phyloP scores from a whole-genome alignment of 2,888 invertebrate genomes.

The Sussaba pulchella region DNA sequence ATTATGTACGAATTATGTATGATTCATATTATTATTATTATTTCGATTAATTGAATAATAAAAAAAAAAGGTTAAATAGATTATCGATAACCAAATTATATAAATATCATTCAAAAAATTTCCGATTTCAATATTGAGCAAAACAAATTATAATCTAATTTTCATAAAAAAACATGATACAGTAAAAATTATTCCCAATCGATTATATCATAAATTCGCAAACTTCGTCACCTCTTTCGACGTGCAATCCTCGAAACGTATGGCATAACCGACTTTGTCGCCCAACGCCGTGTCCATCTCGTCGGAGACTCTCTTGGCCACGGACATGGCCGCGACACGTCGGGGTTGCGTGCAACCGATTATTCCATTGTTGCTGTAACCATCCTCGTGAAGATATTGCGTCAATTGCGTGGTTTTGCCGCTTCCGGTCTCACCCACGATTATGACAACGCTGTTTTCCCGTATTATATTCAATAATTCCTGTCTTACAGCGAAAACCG shows the following conservation, averaged over 20 bases:
- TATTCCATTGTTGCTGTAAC: conserved; percentile 95
- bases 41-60: too few species aligned
- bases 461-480: conserved; percentile 95
- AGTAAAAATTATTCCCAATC: conserved; percentile 58
- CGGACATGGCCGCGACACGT: conserved; percentile 99
- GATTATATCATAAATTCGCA: too few species aligned
- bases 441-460: conserved; percentile 97
- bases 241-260: conserved; percentile 99
- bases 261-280: conserved; percentile 98
- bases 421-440: conserved; percentile 97
- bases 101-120: too few species aligned
- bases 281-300: conserved; percentile 97
- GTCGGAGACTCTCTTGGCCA: conserved; percentile 99
- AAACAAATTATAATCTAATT: not conserved
- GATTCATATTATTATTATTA: too few species aligned
- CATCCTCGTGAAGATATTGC: conserved; percentile 98
- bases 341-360: conserved; percentile 99
- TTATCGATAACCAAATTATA: too few species aligned
- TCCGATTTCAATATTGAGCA: too few species aligned
- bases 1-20: too few species aligned
- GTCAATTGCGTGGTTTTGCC: conserved; percentile 99
- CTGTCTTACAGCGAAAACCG: conserved; percentile 97
- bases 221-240: conserved; percentile 87
- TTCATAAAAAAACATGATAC: conserved; percentile 20
- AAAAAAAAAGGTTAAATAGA: too few species aligned